phyloP scores from a whole-genome alignment of 2,888 invertebrate genomes.

The Pristionchus mayeri region DNA sequence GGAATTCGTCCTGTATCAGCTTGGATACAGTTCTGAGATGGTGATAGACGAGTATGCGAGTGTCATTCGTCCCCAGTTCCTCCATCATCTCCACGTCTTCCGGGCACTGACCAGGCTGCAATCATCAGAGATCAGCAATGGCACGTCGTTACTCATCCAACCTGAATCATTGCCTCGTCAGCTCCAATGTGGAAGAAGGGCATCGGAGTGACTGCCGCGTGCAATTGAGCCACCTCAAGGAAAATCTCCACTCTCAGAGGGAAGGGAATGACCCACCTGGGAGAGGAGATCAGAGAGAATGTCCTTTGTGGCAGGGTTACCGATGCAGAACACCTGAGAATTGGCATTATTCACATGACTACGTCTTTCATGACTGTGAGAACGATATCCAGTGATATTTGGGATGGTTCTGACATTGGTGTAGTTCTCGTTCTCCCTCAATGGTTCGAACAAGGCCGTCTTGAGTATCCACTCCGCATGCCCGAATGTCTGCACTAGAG shows the following conservation, averaged over 20 bases:
- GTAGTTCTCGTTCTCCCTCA: slow-evolving; percentile 75
- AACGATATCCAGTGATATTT: neutral
- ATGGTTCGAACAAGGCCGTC: slow-evolving; percentile 82
- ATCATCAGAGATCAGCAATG: neutral
- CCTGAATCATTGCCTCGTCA: slow-evolving; percentile 77
- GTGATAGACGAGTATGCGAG: slow-evolving; percentile 60
- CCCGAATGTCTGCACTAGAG: slow-evolving; percentile 88
- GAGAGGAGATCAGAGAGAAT: slow-evolving; percentile 38
- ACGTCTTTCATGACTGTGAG: too few relatives aligned
- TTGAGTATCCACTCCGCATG: slow-evolving; percentile 88
- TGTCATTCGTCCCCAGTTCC: slow-evolving; percentile 59
- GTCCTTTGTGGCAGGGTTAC: slow-evolving; percentile 9
- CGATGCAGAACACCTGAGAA: slow-evolving; percentile 49
- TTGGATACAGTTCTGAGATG: slow-evolving; percentile 58
- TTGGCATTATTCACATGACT: too few relatives aligned
- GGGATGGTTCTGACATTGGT: slow-evolving; percentile 54
- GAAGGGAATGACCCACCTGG: neutral
- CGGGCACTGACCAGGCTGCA: slow-evolving; percentile 64
- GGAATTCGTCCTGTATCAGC: slow-evolving; percentile 58
- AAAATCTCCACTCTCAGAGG: neutral
- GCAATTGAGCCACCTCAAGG: slow-evolving; percentile 67
- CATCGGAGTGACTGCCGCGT: slow-evolving; percentile 77
- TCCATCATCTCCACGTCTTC: slow-evolving; percentile 60
- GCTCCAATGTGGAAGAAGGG: slow-evolving; percentile 81
- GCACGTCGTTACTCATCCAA: neutral